Base-by-base conservation (phyloP, 2,113 vertebrate genomes). In the Macquaria ambigua region DNA sequence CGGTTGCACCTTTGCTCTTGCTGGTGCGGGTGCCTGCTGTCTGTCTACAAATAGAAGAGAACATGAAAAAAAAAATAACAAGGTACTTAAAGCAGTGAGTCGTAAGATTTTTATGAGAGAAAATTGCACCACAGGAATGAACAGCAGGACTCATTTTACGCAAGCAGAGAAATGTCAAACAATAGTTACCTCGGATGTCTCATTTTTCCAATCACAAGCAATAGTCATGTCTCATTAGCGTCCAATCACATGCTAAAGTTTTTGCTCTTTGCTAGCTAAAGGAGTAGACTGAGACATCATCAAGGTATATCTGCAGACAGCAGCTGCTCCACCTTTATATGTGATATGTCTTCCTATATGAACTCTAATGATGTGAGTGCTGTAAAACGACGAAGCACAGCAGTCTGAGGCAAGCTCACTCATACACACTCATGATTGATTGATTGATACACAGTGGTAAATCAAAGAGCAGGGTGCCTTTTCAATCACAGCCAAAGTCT, bases 401-500 rank as follows among this genome's bases (percentile, higher is more conserved):
- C 79, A 66, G 81, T 72, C 67, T 79, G 73, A 31, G 52, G 83
- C 74, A 25, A 75, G 59, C 85, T 81, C 73, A 18, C 63, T 69
- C 77, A 37, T 18, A 48, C 74, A 62, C 34, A 23, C 72, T 85
- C 63, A 43, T 85, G 90, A 90, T 82, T 89, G 91, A 93, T 86
- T 90, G 90, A 92, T 88, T 87, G 84, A 89, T 89, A 84, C 62
- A 78, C 48, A 62, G 68, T 70, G 53, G 61, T 87, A 87, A 92
- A 89, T 89, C 85, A 90, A 61, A 92, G 82, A 89, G 77, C 52
- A 34, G 73, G 72, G 52, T 61, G 90, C 79, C 75, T 85, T 93
- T 92, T 92, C 87, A 88, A 88, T 89, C 89, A 86, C 75, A 79
- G 84, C 62, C 58, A 28, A 89, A 79, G 81, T 90, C 85, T 92